Evolutionary conservation across 2,888 invertebrate species (phyloP), one percentile per base, ranked within the genome.

Genomic region (Epistrophe eligans): DNA sequence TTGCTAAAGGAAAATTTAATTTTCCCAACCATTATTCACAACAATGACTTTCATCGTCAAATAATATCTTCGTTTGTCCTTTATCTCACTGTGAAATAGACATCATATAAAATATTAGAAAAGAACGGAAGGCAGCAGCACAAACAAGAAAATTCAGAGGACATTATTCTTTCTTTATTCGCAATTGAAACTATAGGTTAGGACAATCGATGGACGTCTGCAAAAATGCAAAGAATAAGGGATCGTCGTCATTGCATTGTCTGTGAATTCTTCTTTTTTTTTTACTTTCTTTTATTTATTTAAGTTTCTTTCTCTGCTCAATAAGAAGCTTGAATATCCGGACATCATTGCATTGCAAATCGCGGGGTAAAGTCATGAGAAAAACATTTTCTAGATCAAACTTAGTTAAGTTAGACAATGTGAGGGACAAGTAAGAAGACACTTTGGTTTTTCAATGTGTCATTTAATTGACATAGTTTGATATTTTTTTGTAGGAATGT

Each of bases 231-330:
- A 71, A 70, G 73, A 73, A 82, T 50, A 55, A 70, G 60, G 77
- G 55, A 85, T 82, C 77, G 81, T 82, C 77, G 81, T 84, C 72
- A 84, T 72, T 45, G 81, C 77, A 72, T 81, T 81, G 81, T 77
- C 72, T 60, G 72, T 19, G 17, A 60, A 52, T 4, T 10, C n/a
- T 11, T 15, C 4, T 62, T 62, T 8, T 43, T 8, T 24, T 43
- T 24, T 2, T 17, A 17, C 11, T 11, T 58, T 40, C 60, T 60
- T 40, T 60, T 62, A 62, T 62, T 62, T 38, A 62, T 62, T 19
- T 24, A 62, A 24, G 19, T 62, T 62, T 24, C 40, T 24, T 67
- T 76, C 28, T 58, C 24, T 38, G 58, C 84, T 67, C 71, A 71
- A 76, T 71, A 81, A 67, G 58, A 24, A 81, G 48, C 67, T 58